Evolutionary conservation across 2,888 invertebrate species (phyloP).

Genomic region (Pollenia angustigena): DNA sequence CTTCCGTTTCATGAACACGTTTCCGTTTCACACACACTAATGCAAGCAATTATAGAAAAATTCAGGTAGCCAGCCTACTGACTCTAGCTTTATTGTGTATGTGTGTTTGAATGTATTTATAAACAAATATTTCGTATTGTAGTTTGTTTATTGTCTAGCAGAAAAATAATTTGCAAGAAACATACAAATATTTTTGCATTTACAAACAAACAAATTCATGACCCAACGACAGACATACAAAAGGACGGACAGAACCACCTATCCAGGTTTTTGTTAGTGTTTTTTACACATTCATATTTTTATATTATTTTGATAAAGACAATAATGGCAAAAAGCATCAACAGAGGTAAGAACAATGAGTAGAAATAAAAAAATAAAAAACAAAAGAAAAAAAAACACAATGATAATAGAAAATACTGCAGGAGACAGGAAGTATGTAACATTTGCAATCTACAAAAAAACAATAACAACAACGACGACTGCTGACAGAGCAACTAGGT

Average conservation of each 20-base stretch:
- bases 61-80: conserved; percentile 47
- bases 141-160: conserved; percentile 5
- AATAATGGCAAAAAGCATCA: conserved; percentile 6
- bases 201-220: background rate
- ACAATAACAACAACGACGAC: conserved; percentile 20
- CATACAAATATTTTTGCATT: conserved; percentile 41
- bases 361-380: conserved; percentile 10
- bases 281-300: conserved; percentile 11
- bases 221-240: background rate
- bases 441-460: conserved; percentile 58
- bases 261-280: conserved; percentile 13
- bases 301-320: conserved; percentile 30
- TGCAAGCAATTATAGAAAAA: conserved; percentile 20
- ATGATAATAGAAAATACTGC: conserved; percentile 58
- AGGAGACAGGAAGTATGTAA: conserved; percentile 71
- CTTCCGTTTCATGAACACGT: conserved; percentile 11
- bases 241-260: background rate
- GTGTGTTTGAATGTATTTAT: background rate
- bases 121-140: conserved; percentile 32
- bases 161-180: conserved; percentile 6
- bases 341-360: conserved; percentile 25
- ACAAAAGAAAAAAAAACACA: background rate
- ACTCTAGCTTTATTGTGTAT: background rate
- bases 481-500: conserved; percentile 19
- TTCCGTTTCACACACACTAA: too few species aligned